Evolutionary conservation across 2,113 vertebrate genomes (phyloP).

Genomic region (Hydropotes inermis): DNA sequence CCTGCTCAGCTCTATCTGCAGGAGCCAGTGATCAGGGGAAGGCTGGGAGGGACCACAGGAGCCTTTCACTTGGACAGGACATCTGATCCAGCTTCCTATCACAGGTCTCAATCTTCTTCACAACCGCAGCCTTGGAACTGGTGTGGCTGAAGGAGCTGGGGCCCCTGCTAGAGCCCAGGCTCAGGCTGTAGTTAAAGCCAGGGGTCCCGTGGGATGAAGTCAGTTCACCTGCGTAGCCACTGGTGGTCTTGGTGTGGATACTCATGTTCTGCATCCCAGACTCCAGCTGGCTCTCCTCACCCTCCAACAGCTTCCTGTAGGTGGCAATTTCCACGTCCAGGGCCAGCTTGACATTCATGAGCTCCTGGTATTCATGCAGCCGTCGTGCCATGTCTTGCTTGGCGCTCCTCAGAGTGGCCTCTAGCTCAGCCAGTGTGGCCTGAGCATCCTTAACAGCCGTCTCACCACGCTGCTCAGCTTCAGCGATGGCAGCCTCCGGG

Average conservation of each 20-base stretch:
- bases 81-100: no score
- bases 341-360: conserved; percentile 81
- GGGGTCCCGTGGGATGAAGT: no score
- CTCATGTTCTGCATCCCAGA: conserved; percentile 79
- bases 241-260: conserved; percentile 78
- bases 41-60: no score
- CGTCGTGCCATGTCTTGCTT: conserved; percentile 80
- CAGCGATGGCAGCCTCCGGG: conserved; percentile 73
- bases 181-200: no score
- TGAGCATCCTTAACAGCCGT: conserved; percentile 74
- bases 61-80: no score
- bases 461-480: conserved; percentile 79
- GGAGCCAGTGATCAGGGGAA: no score
- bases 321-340: conserved; percentile 83
- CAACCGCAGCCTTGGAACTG: no score
- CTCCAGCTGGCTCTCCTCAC: conserved; percentile 79
- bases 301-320: conserved; percentile 83
- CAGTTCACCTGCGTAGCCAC: conserved; percentile 71
- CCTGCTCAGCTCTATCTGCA: no score
- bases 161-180: no score
- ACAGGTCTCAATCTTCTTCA: no score
- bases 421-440: conserved; percentile 64
- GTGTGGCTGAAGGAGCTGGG: no score
- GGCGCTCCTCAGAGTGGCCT: conserved; percentile 62
- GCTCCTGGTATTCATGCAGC: conserved; percentile 80